Conservation (phyloP, 2,113 vertebrate species). For the Stomatorhinus ivindoensis region DNA sequence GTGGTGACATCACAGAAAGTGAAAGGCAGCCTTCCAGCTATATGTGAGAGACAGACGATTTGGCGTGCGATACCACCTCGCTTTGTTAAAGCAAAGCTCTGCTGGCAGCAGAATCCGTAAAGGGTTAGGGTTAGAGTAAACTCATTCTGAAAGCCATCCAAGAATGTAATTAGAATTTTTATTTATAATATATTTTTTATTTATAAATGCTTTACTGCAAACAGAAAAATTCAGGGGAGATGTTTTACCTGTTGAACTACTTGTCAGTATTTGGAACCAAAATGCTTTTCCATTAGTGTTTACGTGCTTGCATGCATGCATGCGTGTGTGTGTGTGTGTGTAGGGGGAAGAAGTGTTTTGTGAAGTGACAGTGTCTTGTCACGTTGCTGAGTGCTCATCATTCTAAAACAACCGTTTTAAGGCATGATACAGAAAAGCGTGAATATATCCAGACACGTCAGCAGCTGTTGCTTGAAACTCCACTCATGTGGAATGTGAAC, state of each 20-base stretch:
- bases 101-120: neutral
- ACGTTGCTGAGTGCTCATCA: neutral
- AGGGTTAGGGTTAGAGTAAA: neutral
- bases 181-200: too few relatives aligned
- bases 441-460: neutral
- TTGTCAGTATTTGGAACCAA: neutral
- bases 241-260: neutral
- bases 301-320: neutral
- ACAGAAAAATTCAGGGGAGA: neutral
- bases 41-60: neutral
- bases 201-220: neutral
- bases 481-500: neutral
- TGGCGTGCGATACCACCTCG: neutral
- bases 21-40: neutral
- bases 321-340: neutral
- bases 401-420: neutral
- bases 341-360: neutral
- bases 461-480: neutral
- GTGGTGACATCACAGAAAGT: neutral
- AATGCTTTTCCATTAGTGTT: neutral
- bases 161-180: slow-evolving; percentile 38
- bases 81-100: neutral
- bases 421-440: neutral
- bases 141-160: slow-evolving; percentile 25
- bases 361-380: neutral